Percentiles rank a stretch among this genome's conserved stretches.
These are phyloP conservation scores for Actenoides hombroni DNA, from an alignment of 2,113 vertebrate genomes.

Conservation along the genomic window DNA sequence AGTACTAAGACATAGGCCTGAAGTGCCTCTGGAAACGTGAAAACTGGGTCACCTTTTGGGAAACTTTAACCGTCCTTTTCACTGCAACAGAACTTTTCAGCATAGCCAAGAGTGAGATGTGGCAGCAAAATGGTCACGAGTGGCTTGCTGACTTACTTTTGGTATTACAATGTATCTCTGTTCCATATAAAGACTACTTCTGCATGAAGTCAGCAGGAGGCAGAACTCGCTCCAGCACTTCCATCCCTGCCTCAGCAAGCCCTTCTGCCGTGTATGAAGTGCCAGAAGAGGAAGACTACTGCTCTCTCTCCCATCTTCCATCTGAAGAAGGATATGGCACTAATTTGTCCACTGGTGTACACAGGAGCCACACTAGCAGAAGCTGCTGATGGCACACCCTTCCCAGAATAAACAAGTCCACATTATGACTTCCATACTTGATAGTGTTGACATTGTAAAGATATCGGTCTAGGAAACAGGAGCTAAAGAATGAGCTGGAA, in stretches of 20 bases:
- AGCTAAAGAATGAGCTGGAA: not conserved
- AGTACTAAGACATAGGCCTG: not conserved
- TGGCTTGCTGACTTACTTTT: not conserved
- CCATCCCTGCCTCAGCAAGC: not conserved
- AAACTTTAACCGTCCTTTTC: not conserved
- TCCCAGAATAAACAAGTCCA: not conserved
- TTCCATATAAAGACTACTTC: not conserved
- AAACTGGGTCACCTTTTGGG: not conserved
- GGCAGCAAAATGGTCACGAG: rapidly evolving
- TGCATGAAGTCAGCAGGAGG: not conserved
- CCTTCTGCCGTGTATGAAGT: not conserved
- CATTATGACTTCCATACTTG: not conserved
- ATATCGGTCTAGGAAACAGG: not conserved
- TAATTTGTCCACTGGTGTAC: not conserved
- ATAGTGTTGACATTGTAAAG: not conserved
- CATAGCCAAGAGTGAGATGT: not conserved
- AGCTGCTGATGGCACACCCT: not conserved
- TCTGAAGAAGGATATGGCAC: not conserved
- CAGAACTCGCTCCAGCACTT: rapidly evolving
- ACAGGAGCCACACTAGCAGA: not conserved
- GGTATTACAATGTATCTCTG: not conserved
- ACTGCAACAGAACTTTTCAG: not conserved
- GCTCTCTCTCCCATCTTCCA: not conserved
- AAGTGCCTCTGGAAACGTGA: not conserved
- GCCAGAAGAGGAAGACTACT: not conserved